Evolutionary conservation across 2,113 vertebrate species (phyloP).

Genomic region (Phaetusa simplex): DNA sequence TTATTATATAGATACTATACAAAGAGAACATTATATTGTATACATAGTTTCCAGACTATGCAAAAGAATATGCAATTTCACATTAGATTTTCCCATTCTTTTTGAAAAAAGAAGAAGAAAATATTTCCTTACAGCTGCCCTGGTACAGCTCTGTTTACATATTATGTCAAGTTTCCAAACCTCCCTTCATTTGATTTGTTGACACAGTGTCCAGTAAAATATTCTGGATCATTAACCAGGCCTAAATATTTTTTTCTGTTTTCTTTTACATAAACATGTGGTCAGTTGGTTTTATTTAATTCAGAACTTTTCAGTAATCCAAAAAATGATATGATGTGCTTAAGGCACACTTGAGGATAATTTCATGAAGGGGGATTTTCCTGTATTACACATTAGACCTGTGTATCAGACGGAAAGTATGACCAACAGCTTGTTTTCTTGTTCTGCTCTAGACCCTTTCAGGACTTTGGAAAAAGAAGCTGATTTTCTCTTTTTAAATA

Average conservation of each 20-base stretch:
- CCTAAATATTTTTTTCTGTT: conserved; percentile 25
- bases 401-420: background rate
- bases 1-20: background rate
- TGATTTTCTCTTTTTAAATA: background rate
- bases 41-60: background rate
- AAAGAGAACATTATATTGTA: background rate
- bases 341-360: background rate
- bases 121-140: background rate
- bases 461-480: background rate
- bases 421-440: background rate
- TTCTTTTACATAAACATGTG: conserved; percentile 1
- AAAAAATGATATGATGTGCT: background rate
- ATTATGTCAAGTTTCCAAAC: conserved; percentile 22
- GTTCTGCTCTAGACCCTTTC: background rate
- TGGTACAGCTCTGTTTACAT: background rate
- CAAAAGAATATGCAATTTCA: background rate
- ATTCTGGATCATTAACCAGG: background rate
- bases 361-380: background rate
- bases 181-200: conserved; percentile 15
- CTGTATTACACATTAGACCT: background rate
- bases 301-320: background rate
- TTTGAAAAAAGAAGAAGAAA: background rate
- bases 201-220: background rate
- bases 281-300: background rate
- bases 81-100: background rate